Evolutionary conservation across 2,797 vertebrate genomes (phyloP).

Genomic region (Hydrocynus forskahlii): DNA sequence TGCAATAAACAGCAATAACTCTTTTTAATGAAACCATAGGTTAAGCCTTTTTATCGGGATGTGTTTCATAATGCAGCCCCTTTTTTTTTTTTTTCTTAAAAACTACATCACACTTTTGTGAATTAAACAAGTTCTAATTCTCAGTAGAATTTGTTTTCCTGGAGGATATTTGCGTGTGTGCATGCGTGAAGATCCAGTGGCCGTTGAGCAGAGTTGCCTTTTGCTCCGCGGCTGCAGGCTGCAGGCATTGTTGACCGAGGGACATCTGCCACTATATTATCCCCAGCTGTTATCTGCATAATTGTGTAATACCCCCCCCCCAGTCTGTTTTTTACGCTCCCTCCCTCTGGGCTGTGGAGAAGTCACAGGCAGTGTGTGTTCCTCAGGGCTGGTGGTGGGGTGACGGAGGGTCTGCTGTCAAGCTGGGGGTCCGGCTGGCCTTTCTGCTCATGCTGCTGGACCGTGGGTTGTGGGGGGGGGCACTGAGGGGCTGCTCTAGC

Average conservation of each 20-base stretch:
- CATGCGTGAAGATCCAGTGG: conserved; percentile 27
- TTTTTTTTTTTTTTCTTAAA: too few relatives aligned
- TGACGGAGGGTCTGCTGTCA: conserved; percentile 11
- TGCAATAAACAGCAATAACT: background rate
- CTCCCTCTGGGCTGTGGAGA: conserved; percentile 40
- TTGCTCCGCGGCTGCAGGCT: conserved; percentile 55
- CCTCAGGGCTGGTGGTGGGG: conserved; percentile 19
- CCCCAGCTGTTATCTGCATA: conserved; percentile 87
- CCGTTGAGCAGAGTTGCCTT: conserved; percentile 56
- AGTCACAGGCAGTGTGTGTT: conserved; percentile 44
- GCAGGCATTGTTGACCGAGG: conserved; percentile 83
- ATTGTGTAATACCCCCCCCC: conserved; percentile 77
- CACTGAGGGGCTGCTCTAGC: conserved; percentile 45
- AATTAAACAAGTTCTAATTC: too few relatives aligned
- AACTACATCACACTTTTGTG: background rate
- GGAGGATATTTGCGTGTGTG: background rate
- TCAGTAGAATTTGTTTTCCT: background rate
- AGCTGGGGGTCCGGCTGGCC: conserved; percentile 3
- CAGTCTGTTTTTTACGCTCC: background rate
- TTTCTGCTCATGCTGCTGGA: background rate
- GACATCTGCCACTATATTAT: conserved; percentile 87
- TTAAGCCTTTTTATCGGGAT: background rate
- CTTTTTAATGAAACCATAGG: background rate
- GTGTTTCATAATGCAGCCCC: too few relatives aligned
- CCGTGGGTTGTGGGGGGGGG: conserved; percentile 16